Conservation (phyloP, 2,797 vertebrate genomes). For the Urophycis tenuis region DNA sequence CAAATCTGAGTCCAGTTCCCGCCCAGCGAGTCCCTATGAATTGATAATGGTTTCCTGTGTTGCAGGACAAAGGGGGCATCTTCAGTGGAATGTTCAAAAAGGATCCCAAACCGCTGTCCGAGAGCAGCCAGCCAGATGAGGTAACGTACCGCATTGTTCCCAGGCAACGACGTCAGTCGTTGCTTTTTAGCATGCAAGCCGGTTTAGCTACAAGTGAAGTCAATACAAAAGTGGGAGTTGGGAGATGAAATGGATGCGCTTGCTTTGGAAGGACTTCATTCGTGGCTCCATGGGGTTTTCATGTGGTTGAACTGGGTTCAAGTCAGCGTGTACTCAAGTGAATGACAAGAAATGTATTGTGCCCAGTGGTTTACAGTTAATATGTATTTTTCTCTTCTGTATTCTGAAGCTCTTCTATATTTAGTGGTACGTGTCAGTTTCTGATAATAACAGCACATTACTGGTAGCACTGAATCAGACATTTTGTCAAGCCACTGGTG, state of each 20-base stretch:
- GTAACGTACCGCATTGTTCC: not conserved
- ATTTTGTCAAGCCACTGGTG: no score
- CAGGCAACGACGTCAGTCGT: not conserved
- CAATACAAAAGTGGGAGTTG: no score
- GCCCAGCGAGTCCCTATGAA: not conserved
- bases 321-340: no score
- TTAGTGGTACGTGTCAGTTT: no score
- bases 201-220: not conserved
- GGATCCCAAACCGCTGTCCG: not conserved
- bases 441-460: no score
- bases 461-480: no score
- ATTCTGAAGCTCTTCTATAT: no score
- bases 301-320: not conserved
- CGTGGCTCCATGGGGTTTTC: no score
- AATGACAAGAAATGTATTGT: no score
- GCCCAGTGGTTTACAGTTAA: no score
- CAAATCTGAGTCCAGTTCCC: not conserved
- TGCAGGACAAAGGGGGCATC: not conserved
- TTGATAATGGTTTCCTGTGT: not conserved
- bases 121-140: not conserved
- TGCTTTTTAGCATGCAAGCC: not conserved
- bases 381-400: no score
- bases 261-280: not conserved
- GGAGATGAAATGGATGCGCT: no score
- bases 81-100: constrained; percentile 6